Conservation (phyloP, 2,888 invertebrate species). For the Apotomis capreana region DNA sequence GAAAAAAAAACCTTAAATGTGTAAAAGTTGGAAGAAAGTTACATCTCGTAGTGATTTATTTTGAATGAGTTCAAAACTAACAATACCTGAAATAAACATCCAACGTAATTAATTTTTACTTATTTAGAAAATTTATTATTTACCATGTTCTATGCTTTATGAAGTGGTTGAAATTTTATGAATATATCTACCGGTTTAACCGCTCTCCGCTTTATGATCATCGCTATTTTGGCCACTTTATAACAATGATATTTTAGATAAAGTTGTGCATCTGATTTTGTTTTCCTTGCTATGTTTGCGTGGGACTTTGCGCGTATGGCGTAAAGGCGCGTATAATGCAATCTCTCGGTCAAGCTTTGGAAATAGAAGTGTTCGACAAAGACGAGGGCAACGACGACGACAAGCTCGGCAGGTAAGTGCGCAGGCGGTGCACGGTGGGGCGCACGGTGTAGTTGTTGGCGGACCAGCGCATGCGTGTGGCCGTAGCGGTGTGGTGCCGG, state of each 20-base stretch:
- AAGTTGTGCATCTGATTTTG: conserved; percentile 71
- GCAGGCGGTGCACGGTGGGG: conserved; percentile 47
- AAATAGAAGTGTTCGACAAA: conserved; percentile 92
- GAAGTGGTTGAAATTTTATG: conserved; percentile 32
- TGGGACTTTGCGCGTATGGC: conserved; percentile 71
- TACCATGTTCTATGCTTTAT: conserved; percentile 8
- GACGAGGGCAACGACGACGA: conserved; percentile 94
- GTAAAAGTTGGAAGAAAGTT: neutral
- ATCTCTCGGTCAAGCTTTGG: conserved; percentile 88
- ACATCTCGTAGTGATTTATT: conserved; percentile 15
- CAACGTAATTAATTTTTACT: neutral
- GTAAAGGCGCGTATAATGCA: conserved; percentile 83
- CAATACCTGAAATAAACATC: neutral
- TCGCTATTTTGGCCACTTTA: conserved; percentile 38
- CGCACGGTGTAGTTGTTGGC: conserved; percentile 38
- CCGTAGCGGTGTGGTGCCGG: conserved; percentile 16
- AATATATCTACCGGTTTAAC: neutral
- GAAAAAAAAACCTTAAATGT: neutral
- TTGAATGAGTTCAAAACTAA: neutral
- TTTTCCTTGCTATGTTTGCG: conserved; percentile 80
- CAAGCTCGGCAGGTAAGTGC: conserved; percentile 92
- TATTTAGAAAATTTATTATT: conserved; percentile 5
- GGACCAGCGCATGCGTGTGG: conserved; percentile 30
- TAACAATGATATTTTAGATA: conserved; percentile 18
- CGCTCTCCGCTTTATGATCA: neutral